A percentile compares a stretch with the other conserved stretches of the same genome.
These are phyloP conservation scores for Hypselothyrea guttata DNA, from an alignment of 2,888 invertebrate genomes.

Conservation along the genomic window DNA sequence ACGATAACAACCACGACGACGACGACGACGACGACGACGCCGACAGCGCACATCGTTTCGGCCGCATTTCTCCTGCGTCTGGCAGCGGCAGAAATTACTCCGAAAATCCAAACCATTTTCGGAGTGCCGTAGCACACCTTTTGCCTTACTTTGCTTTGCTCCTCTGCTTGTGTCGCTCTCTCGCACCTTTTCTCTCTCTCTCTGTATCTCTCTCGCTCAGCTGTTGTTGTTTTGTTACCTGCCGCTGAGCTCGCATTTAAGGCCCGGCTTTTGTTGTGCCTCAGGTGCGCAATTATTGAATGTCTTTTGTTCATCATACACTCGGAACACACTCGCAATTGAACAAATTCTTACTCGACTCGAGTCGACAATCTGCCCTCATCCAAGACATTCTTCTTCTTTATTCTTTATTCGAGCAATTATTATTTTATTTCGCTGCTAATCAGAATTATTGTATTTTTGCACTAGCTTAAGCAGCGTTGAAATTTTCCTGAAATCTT, in stretches of 20 bases:
- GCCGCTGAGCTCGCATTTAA: constrained; percentile 16
- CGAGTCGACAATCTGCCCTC: no score
- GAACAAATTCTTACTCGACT: no score
- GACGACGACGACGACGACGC: constrained; percentile 23
- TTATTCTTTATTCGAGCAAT: no score
- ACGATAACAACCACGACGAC: constrained; percentile 19
- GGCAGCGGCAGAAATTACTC: constrained; percentile 44
- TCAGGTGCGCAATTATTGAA: constrained; percentile 70
- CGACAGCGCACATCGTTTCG: constrained; percentile 14
- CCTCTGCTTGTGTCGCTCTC: constrained; percentile 25
- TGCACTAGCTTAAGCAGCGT: no score
- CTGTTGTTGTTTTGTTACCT: constrained; percentile 39
- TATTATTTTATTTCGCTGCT: no score
- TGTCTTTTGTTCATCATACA: constrained; percentile 50
- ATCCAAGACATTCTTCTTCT: no score
- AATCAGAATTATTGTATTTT: no score
- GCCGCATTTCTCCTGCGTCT: constrained; percentile 69
- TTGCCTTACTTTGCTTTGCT: no score
- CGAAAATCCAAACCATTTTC: constrained; percentile 56
- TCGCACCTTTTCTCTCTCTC: constrained; percentile 11
- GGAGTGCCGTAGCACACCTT: constrained; percentile 58
- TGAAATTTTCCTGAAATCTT: no score
- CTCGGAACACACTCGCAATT: no score
- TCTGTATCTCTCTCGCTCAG: constrained; percentile 38
- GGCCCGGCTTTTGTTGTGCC: constrained; percentile 54